Evolutionary conservation across 1,140 invertebrate species (phyloP), one percentile per base, ranked within the genome.

Genomic region (Heliconius hermathena): DNA sequence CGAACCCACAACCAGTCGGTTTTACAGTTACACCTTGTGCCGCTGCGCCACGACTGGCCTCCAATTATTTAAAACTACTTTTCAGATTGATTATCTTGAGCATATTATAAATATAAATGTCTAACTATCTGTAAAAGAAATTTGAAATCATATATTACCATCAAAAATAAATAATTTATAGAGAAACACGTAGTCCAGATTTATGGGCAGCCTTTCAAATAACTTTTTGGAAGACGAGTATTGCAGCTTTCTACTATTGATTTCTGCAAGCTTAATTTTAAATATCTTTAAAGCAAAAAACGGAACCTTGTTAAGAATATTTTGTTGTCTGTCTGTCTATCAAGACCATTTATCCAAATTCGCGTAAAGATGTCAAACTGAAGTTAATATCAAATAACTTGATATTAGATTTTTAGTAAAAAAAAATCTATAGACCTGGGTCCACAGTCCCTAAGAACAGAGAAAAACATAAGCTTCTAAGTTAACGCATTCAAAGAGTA

Each of bases 171-270:
- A 76, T 71, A 71, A 52, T 71, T 41, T 74, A 79, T 79, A 66
- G 49, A 79, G 78, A 52, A 66, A 75, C 46, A 79, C 78, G 73
- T 74, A 74, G 73, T 52, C 57, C 38, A 76, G 46, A 79, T 85
- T 81, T 82, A 79, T 80, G 83, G 82, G 83, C 83, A 82, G 74
- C 73, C 82, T 82, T 79, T 83, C 79, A 85, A 85, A 83, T 85
- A 83, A 80, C 78, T 83, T 79, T 77, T 78, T 66, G 22, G 66
- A 73, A 79, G 78, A 70, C 73, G 78, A 78, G 76, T 81, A 79
- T 38, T 87, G 84, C 83, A 87, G 80, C 80, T 83, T 82, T 81
- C 81, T 82, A 77, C 79, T 86, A 86, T 86, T 78, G 85, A 86
- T 86, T 86, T 83, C 82, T 74, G 76, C 81, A 77, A 76, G 60